Evolutionary conservation across 2,797 vertebrate species (phyloP).

Genomic region (Clamator glandarius): DNA sequence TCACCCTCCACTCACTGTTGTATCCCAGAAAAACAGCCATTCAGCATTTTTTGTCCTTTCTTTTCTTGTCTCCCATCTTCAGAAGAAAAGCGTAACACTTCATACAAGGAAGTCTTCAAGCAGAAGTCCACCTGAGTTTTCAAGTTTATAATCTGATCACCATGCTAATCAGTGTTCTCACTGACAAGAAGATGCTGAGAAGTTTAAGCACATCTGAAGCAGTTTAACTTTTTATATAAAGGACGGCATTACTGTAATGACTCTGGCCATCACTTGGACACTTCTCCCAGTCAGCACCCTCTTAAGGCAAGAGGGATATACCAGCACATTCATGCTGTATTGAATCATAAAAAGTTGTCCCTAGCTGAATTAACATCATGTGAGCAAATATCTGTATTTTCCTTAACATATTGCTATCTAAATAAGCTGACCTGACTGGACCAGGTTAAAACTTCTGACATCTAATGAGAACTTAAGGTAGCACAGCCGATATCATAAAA

Average conservation of each 20-base stretch:
- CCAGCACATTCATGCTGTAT: not conserved
- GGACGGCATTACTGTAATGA: not conserved
- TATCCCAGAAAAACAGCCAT: not conserved
- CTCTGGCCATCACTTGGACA: not conserved
- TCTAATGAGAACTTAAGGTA: constrained; percentile 47
- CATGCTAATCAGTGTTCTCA: not conserved
- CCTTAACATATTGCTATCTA: constrained; percentile 6
- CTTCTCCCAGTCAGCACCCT: not conserved
- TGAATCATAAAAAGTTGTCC: not conserved
- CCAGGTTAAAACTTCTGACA: constrained; percentile 47
- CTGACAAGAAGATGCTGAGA: not conserved
- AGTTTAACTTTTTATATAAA: not conserved
- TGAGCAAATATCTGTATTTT: not conserved
- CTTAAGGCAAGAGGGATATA: not conserved
- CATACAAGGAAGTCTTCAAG: not conserved
- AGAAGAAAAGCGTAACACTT: not conserved
- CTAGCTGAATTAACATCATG: not conserved
- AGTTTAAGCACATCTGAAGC: not conserved
- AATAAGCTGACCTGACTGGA: constrained; percentile 47
- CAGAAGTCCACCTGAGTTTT: not conserved
- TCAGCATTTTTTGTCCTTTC: not conserved
- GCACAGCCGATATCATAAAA: constrained; percentile 57
- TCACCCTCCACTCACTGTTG: not conserved
- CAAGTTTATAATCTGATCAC: rapidly evolving
- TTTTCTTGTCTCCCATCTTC: not conserved